Conservation (phyloP, 2,113 vertebrate species). For the Malurus melanocephalus region DNA sequence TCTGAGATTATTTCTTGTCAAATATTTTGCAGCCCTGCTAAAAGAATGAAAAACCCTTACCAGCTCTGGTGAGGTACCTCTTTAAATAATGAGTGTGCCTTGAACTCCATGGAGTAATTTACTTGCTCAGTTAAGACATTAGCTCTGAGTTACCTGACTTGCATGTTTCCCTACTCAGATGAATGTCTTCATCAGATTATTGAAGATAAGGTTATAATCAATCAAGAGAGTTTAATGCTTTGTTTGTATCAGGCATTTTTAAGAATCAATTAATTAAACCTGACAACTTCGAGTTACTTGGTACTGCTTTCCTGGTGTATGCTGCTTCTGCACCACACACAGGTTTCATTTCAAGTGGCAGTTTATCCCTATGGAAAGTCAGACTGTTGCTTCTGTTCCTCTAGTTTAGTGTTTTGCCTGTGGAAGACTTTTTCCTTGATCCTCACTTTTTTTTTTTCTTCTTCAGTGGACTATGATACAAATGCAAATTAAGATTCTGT, state of each 20-base stretch:
- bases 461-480: neutral
- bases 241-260: neutral
- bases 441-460: neutral
- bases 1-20: neutral
- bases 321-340: neutral
- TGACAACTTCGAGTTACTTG: neutral
- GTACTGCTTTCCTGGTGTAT: neutral
- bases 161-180: neutral
- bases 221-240: neutral
- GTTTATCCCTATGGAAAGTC: neutral
- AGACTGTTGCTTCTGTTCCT: neutral
- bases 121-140: neutral
- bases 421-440: neutral
- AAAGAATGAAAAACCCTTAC: neutral
- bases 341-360: fast-evolving
- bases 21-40: neutral
- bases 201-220: neutral
- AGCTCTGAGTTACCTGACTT: neutral
- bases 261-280: neutral
- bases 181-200: neutral
- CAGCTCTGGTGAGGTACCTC: neutral
- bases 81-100: neutral
- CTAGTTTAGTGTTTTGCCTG: neutral
- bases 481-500: neutral
- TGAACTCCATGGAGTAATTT: neutral